phyloP scores from a whole-genome alignment of 2,113 vertebrate genomes.

The Grammomys surdaster region DNA sequence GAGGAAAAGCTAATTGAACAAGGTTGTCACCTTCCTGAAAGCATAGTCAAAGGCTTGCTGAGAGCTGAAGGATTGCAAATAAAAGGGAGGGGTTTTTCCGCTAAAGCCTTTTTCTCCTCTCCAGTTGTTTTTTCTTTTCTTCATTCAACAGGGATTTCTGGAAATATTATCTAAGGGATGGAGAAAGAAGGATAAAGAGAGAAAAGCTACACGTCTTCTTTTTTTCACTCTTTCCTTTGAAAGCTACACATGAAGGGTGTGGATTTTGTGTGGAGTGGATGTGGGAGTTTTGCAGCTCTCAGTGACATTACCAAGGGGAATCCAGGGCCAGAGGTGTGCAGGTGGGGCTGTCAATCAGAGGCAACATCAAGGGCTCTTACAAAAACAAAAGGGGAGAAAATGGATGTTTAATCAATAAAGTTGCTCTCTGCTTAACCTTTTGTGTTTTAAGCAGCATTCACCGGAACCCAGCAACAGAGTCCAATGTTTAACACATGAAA shows the following conservation, averaged over 20 bases:
- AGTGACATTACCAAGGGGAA: conserved; percentile 65
- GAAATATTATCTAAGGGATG: conserved; percentile 67
- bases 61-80: conserved; percentile 54
- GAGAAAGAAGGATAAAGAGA: conserved; percentile 61
- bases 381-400: conserved; percentile 81
- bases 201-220: conserved; percentile 58
- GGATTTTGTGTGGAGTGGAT: conserved; percentile 50
- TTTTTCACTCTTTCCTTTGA: conserved; percentile 57
- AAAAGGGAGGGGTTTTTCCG: conserved; percentile 37
- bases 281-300: conserved; percentile 57
- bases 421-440: conserved; percentile 83
- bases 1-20: conserved; percentile 80
- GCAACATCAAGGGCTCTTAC: conserved; percentile 75
- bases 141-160: conserved; percentile 72
- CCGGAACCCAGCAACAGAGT: conserved; percentile 66
- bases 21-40: conserved; percentile 77
- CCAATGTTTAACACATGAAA: conserved; percentile 79
- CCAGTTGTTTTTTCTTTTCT: conserved; percentile 63
- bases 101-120: conserved; percentile 10
- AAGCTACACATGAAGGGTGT: conserved; percentile 71
- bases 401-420: conserved; percentile 84
- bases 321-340: conserved; percentile 61
- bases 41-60: conserved; percentile 68
- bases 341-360: conserved; percentile 72
- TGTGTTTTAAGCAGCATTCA: conserved; percentile 80